A percentile compares a stretch with the other conserved stretches of the same genome.
Conservation (phyloP, 2,113 vertebrate genomes). For the Callaeas wilsoni region DNA sequence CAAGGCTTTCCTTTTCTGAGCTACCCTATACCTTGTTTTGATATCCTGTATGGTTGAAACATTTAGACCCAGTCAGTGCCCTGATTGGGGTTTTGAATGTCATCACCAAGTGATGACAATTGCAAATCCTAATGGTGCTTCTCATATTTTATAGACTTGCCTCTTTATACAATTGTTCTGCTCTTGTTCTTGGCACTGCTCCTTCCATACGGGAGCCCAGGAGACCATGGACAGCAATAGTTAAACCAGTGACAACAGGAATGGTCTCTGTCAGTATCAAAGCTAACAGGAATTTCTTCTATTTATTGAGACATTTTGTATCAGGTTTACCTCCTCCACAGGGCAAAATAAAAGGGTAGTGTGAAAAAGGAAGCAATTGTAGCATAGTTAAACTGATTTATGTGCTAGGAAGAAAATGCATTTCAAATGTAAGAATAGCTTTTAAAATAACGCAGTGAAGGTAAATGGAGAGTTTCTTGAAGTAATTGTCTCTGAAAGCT, state of each 20-base stretch:
- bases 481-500: not conserved
- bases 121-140: not conserved
- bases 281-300: conserved; percentile 29
- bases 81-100: not conserved
- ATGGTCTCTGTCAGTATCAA: not conserved
- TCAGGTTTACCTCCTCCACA: not conserved
- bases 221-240: not conserved
- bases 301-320: conserved; percentile 2
- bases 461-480: not conserved
- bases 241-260: conserved; percentile 7
- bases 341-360: not conserved
- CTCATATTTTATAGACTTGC: not conserved
- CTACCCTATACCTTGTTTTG: not conserved
- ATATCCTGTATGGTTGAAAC: not conserved
- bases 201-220: not conserved
- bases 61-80: not conserved
- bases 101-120: not conserved
- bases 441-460: not conserved
- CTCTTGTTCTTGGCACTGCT: not conserved
- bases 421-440: not conserved
- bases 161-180: not conserved
- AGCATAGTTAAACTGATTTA: not conserved
- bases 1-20: not conserved
- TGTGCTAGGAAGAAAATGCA: not conserved
- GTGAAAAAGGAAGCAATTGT: not conserved